These are phyloP conservation scores for Cephus pygmeus DNA, from an alignment of 2,888 invertebrate species.

Conservation along the genomic window DNA sequence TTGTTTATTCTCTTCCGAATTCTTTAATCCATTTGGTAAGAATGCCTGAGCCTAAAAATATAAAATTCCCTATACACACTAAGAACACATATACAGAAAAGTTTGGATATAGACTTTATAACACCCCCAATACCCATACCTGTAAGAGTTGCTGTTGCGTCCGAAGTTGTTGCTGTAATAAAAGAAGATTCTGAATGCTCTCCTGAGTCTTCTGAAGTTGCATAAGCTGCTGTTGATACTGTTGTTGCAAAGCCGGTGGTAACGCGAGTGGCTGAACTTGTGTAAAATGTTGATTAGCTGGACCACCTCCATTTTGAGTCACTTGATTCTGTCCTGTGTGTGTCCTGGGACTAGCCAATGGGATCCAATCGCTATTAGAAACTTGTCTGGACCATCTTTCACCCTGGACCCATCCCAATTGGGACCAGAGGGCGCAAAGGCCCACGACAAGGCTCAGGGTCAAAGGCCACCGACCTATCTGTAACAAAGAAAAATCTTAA, in stretches of 20 bases:
- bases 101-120: neutral
- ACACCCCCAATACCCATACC: conserved; percentile 35
- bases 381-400: conserved; percentile 63
- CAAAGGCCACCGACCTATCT: conserved; percentile 51
- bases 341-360: conserved; percentile 53
- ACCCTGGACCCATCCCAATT: conserved; percentile 29
- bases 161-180: conserved; percentile 58
- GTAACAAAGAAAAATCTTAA: conserved; percentile 1
- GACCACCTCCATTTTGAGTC: neutral
- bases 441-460: conserved; percentile 42
- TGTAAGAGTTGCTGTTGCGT: conserved; percentile 59
- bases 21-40: conserved; percentile 46
- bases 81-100: neutral
- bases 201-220: conserved; percentile 63
- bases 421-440: conserved; percentile 35
- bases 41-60: conserved; percentile 51
- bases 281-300: neutral
- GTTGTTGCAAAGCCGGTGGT: conserved; percentile 59
- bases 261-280: conserved; percentile 34
- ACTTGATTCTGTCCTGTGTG: conserved; percentile 33
- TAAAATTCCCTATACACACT: neutral
- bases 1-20: conserved; percentile 47
- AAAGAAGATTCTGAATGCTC: conserved; percentile 57
- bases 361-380: conserved; percentile 63
- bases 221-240: conserved; percentile 59